A percentile compares a stretch with the other conserved stretches of the same genome.
These are phyloP conservation scores for Stegodyphus dumicola DNA, from an alignment of 1,140 invertebrate species.

Conservation along the genomic window DNA sequence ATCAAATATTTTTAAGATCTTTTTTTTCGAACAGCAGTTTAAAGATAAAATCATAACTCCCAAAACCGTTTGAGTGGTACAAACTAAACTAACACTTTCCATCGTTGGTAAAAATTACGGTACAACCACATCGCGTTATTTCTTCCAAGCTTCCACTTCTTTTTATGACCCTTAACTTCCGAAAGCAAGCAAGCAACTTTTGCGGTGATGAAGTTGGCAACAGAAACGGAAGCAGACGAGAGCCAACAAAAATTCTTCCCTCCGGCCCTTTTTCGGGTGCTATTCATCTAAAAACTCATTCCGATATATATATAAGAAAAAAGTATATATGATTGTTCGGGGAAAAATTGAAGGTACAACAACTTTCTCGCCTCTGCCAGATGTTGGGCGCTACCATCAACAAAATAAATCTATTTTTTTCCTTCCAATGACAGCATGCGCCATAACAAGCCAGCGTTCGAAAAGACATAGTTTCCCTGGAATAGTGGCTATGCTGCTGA, in stretches of 20 bases:
- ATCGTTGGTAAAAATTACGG: too few species aligned
- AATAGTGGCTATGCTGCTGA: slow-evolving; percentile 26
- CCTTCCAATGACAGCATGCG: slow-evolving; percentile 24
- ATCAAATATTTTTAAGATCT: too few species aligned
- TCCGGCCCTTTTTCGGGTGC: background rate
- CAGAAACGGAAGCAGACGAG: slow-evolving; percentile 16
- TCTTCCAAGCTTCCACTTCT: background rate
- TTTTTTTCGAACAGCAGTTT: too few species aligned
- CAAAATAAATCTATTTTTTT: slow-evolving; percentile 52
- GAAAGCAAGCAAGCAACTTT: slow-evolving; percentile 24
- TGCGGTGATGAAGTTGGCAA: slow-evolving; percentile 44
- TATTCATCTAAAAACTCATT: slow-evolving; percentile 59
- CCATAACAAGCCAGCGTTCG: background rate
- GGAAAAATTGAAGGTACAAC: slow-evolving; percentile 43
- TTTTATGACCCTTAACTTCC: background rate
- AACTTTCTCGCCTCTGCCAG: slow-evolving; percentile 39
- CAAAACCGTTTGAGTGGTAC: too few species aligned
- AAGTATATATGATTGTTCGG: slow-evolving; percentile 48
- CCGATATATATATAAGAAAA: slow-evolving; percentile 39
- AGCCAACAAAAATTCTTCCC: slow-evolving; percentile 11
- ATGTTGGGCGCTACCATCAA: slow-evolving; percentile 47
- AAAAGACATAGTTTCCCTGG: slow-evolving; percentile 46
- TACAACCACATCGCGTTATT: too few species aligned
- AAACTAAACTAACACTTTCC: too few species aligned
- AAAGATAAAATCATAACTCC: too few species aligned